These are phyloP conservation scores for Galeopterus variegatus DNA, from an alignment of 2,113 vertebrate genomes.

Conservation along the genomic window DNA sequence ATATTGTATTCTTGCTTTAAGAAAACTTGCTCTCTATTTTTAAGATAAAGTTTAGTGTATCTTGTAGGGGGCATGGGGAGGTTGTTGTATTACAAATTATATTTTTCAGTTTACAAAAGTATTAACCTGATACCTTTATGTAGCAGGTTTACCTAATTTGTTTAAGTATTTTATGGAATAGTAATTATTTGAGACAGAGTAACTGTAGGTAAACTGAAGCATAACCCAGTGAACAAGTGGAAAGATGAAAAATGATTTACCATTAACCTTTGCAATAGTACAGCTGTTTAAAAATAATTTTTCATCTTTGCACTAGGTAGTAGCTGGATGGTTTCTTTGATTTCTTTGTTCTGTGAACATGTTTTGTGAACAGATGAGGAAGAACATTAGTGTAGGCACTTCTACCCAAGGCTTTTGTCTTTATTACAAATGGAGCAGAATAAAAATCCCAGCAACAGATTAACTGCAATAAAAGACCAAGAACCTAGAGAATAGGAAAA, in stretches of 20 bases:
- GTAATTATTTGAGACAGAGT: constrained; percentile 40
- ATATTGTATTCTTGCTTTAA: constrained; percentile 16
- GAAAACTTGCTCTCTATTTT: constrained; percentile 3
- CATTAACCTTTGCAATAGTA: not conserved
- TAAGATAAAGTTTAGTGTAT: constrained; percentile 28
- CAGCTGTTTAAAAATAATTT: not conserved
- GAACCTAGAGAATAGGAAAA: not conserved
- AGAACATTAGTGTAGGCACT: not conserved
- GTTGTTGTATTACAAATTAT: not conserved
- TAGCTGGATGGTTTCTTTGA: not conserved
- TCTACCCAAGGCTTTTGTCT: not conserved
- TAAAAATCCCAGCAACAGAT: constrained; percentile 15
- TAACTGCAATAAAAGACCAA: constrained; percentile 51
- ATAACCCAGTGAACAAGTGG: constrained; percentile 16
- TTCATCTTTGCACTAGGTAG: not conserved
- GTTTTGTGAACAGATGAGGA: not conserved
- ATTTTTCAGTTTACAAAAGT: constrained; percentile 25
- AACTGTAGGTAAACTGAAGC: constrained; percentile 36
- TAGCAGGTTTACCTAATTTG: not conserved
- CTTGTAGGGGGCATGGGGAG: not conserved
- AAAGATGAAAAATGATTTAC: constrained; percentile 21
- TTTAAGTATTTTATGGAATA: constrained; percentile 26
- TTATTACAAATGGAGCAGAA: not conserved
- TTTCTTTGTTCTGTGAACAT: constrained; percentile 48
- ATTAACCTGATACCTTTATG: constrained; percentile 11